Evolutionary conservation across 2,888 invertebrate genomes (phyloP).

Genomic region (Eumerus sabulonum): DNA sequence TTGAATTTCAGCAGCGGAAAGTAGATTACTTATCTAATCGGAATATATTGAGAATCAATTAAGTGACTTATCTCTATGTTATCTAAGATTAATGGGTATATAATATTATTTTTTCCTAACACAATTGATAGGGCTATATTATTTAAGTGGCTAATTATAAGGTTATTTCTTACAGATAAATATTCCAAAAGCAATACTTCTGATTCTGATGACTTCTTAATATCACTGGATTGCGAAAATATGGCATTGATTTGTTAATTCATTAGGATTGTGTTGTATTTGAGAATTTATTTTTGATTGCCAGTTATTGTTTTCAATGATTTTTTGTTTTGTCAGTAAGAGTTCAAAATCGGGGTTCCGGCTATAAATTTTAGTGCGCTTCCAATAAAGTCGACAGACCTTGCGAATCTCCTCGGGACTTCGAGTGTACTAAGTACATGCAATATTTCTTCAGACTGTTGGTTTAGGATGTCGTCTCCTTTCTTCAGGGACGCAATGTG

Average conservation of each 20-base stretch:
- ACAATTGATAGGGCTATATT: slow-evolving; percentile 12
- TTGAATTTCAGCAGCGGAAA: neutral
- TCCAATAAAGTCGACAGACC: neutral
- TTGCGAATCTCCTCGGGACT: neutral
- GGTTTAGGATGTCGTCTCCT: neutral
- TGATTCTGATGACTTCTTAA: no score
- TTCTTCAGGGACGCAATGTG: neutral
- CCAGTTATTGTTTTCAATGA: neutral
- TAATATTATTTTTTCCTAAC: slow-evolving; percentile 18
- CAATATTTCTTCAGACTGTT: neutral
- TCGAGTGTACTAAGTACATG: neutral
- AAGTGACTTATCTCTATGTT: slow-evolving; percentile 19
- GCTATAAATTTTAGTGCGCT: neutral
- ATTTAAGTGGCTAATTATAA: slow-evolving; percentile 9
- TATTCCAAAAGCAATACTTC: slow-evolving; percentile 18
- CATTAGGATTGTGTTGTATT: neutral
- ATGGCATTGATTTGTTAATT: neutral
- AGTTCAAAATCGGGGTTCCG: neutral
- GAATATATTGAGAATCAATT: slow-evolving; percentile 15
- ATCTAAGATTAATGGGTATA: slow-evolving; percentile 14
- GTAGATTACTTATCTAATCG: slow-evolving; percentile 6
- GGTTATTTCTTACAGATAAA: slow-evolving; percentile 7
- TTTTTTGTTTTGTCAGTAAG: neutral
- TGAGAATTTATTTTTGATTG: neutral
- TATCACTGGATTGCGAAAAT: neutral